Evolutionary conservation across 2,113 vertebrate species (phyloP).

Genomic region (Xiphias gladius): DNA sequence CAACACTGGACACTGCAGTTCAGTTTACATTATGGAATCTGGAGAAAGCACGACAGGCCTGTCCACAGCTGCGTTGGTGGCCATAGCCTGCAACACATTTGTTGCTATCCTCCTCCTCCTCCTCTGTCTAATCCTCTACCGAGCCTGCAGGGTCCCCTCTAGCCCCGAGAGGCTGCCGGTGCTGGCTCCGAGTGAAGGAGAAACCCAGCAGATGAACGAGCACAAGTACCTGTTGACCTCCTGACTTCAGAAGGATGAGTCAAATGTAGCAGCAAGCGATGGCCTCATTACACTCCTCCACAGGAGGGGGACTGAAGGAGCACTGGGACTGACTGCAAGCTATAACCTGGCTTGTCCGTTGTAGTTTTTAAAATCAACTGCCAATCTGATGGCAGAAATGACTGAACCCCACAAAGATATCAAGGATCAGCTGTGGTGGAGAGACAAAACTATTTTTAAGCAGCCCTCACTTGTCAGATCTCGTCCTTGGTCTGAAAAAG

Average conservation of each 20-base stretch:
- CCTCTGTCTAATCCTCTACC: conserved; percentile 84
- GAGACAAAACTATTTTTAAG: conserved; percentile 34
- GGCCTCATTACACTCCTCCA: conserved; percentile 6
- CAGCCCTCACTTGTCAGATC: conserved; percentile 21
- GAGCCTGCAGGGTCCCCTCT: conserved; percentile 85
- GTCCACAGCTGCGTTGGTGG: conserved; percentile 85
- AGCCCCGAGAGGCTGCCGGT: conserved; percentile 83
- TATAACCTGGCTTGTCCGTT: conserved; percentile 22
- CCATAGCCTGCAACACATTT: conserved; percentile 84
- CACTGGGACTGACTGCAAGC: conserved; percentile 8
- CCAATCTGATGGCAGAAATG: conserved; percentile 4
- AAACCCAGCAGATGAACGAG: conserved; percentile 73
- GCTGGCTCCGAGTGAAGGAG: conserved; percentile 62
- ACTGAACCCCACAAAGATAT: conserved; percentile 1
- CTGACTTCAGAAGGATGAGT: conserved; percentile 69
- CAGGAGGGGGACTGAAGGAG: conserved; percentile 8
- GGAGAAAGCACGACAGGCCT: conserved; percentile 59
- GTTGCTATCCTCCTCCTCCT: conserved; percentile 83
- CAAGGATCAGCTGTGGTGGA: conserved; percentile 9
- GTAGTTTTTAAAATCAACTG: conserved; percentile 1
- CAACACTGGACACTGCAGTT: not conserved
- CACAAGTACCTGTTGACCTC: conserved; percentile 84
- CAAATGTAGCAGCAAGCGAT: conserved; percentile 41
- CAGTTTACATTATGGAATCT: conserved; percentile 71
- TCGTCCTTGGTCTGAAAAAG: conserved; percentile 28